Evolutionary conservation across 2,888 invertebrate genomes (phyloP), one percentile per base, ranked within the genome.

Genomic region (Heterodera filipjevi): DNA sequence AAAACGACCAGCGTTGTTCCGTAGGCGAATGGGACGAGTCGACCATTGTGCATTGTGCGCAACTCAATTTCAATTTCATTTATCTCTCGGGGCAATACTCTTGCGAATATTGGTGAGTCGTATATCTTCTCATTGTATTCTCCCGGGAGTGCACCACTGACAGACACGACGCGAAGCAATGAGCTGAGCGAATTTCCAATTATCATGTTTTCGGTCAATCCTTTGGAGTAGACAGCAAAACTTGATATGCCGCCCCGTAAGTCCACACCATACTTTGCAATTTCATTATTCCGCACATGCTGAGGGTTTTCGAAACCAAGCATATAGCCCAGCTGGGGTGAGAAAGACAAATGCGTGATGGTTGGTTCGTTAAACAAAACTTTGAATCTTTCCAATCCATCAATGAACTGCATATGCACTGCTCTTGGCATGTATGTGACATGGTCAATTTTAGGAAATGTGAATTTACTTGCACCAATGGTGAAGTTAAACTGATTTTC

Each of bases 211-310:
- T 77, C 78, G 8, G 74, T 73, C 12, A 77, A 6, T 8, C 74
- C 74, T 19, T 33, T 71, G 3, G 77, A 53, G 44, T 77, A 77
- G 16, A 76, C 77, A 22, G 71, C 68, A 66, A 76, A 76, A 32
- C 53, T 44, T 22, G 72, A 72, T 6, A 76, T 46, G 22, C 77
- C 77, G 30, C 77, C 77, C 1, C 53, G 27, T 35, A 76, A 33
- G 14, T 76, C 77, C n/a, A 30, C 22, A 14, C 74, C 71, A 16
- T 71, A 71, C 8, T n/a, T n/a, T 22, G n/a, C n/a, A 70, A 39
- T n/a, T n/a, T 5, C n/a, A 22, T 22, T 27, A 16, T 30, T 32
- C 35, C 14, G 14, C 5, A 71, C 71, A 70, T 39, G 35, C 70
- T 44, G n/a, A 70, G 70, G 39, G 2, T 39, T 39, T 39, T 39